These are phyloP conservation scores for Ormyrus nitidulus DNA, from an alignment of 2,888 invertebrate genomes.

Conservation along the genomic window DNA sequence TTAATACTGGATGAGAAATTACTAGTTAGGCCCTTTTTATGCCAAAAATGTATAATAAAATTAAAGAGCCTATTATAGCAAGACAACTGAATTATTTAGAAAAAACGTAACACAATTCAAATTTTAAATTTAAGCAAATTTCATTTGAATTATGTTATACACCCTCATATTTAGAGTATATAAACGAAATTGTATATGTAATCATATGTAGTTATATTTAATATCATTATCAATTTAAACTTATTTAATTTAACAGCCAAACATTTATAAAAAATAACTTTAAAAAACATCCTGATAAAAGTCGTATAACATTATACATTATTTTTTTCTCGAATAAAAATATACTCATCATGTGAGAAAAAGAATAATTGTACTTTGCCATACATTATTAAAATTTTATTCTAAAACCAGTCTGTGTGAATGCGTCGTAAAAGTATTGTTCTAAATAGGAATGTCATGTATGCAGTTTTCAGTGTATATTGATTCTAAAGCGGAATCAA, in stretches of 20 bases:
- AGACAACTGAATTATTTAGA: neutral
- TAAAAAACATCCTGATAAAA: no score
- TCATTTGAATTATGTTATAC: no score
- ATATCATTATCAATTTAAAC: no score
- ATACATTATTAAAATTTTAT: slow-evolving; percentile 36
- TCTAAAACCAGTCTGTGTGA: slow-evolving; percentile 42
- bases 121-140: no score
- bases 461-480: slow-evolving; percentile 11
- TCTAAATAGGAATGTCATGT: slow-evolving; percentile 49
- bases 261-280: neutral
- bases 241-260: no score
- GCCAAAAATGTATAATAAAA: slow-evolving; percentile 21
- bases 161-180: no score
- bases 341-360: slow-evolving; percentile 2
- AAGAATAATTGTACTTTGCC: slow-evolving; percentile 17
- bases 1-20: slow-evolving; percentile 44
- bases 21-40: slow-evolving; percentile 37
- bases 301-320: slow-evolving; percentile 4
- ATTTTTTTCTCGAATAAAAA: slow-evolving; percentile 18
- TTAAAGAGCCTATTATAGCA: neutral
- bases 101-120: neutral
- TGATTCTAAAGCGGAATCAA: slow-evolving; percentile 10
- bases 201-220: neutral
- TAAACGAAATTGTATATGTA: no score
- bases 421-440: slow-evolving; percentile 35